Base-by-base conservation (phyloP, 2,888 invertebrate species). In the Thera obeliscata region DNA sequence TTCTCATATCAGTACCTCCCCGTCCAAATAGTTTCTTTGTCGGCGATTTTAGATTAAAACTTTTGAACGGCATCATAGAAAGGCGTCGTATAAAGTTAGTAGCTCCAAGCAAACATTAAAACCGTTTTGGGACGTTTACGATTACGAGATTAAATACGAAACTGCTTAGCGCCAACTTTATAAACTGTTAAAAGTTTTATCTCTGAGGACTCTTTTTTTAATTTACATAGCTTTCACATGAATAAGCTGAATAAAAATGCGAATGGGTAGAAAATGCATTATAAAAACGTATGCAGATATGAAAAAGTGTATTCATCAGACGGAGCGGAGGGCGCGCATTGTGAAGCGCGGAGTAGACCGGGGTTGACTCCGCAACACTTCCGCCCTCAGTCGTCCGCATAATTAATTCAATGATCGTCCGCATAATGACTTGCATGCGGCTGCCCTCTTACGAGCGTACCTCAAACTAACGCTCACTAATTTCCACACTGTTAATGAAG, bases 371-470 rank as follows among this genome's bases (percentile, higher is more conserved):
- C 77, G 78, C 82, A 79, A 81, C 83, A 83, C 85, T 88, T 87
- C 87, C 85, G 83, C 81, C 79, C 79, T 78, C 78, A 79, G 82
- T 78, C 86, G 84, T 85, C 79, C 80, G 77, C 81, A 83, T 90
- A 90, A 91, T 92, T 92, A 92, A 92, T 91, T 92, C 91, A 90
- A 90, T 91, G 89, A 92, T 90, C 88, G 88, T 90, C 89, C 87
- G 86, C 89, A 90, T 91, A 91, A 91, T 92, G 90, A 92, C 91
- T 91, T 90, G 89, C 90, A 91, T 89, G 85, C 82, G 87, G 85
- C 85, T 81, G 82, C 84, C 85, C 84, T 81, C 83, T 81, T 79
- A 76, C 78, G 81, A 85, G 78, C 83, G 78, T 76, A 81, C 84
- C 85, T 83, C 84, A 78, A 87, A 90, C 89, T 90, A 89, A 89